These are phyloP conservation scores for Monochamus alternatus DNA, from an alignment of 2,888 invertebrate species.

Conservation along the genomic window DNA sequence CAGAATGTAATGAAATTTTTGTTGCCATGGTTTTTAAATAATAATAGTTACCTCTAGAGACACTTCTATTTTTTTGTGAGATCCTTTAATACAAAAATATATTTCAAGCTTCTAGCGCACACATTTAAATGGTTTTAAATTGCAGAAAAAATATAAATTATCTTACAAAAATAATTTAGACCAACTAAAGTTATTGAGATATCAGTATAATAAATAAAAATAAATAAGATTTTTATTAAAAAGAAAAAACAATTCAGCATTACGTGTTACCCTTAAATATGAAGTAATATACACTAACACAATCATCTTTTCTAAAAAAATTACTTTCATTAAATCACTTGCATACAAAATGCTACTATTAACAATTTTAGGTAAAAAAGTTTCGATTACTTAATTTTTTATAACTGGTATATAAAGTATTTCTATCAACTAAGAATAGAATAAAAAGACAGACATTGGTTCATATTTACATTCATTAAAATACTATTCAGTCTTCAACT, in stretches of 20 bases:
- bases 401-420: conserved; percentile 43
- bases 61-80: too few relatives aligned
- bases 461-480: conserved; percentile 44
- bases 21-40: too few relatives aligned
- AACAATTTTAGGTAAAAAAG: conserved; percentile 39
- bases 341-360: conserved; percentile 40
- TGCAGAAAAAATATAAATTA: conserved; percentile 2
- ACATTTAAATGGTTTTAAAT: neutral
- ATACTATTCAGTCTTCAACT: conserved; percentile 53
- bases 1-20: too few relatives aligned
- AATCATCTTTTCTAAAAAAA: conserved; percentile 29
- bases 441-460: conserved; percentile 7
- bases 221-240: conserved; percentile 42
- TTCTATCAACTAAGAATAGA: conserved; percentile 27
- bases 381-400: conserved; percentile 29
- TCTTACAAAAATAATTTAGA: conserved; percentile 19
- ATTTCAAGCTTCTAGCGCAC: neutral
- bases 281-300: conserved; percentile 40
- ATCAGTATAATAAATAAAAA: conserved; percentile 39
- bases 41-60: too few relatives aligned
- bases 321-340: conserved; percentile 33
- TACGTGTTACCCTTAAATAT: conserved; percentile 46
- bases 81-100: neutral
- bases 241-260: conserved; percentile 43
- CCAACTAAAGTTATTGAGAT: neutral